phyloP scores from a whole-genome alignment of 2,113 vertebrate species.

The human region DNA sequence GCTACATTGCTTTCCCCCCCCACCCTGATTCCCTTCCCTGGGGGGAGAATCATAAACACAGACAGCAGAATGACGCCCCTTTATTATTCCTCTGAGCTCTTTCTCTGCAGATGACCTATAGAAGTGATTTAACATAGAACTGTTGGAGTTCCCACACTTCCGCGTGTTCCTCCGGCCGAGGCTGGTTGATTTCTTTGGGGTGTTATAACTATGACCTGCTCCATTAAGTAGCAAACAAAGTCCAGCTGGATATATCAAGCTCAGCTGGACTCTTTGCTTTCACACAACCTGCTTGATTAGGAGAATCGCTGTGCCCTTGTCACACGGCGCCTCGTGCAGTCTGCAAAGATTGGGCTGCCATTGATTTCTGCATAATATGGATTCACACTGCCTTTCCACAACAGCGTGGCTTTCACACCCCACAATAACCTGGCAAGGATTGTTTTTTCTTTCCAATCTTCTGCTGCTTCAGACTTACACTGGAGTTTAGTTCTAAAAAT shows the following conservation, averaged over 20 bases:
- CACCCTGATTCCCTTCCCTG: constrained; percentile 21
- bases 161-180: constrained; percentile 52
- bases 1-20: constrained; percentile 28
- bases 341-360: constrained; percentile 69
- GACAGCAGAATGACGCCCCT: constrained; percentile 57
- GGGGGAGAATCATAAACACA: constrained; percentile 59
- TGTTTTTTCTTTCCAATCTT: not conserved
- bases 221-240: constrained; percentile 81
- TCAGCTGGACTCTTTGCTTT: constrained; percentile 81
- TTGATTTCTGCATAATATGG: constrained; percentile 78
- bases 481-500: constrained; percentile 66
- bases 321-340: constrained; percentile 38
- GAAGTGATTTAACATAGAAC: constrained; percentile 71
- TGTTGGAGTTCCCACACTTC: constrained; percentile 70
- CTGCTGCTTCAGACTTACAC: not conserved
- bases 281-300: constrained; percentile 77
- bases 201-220: constrained; percentile 81
- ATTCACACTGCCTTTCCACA: constrained; percentile 74
- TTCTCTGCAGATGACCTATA: constrained; percentile 72
- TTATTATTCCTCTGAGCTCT: constrained; percentile 63
- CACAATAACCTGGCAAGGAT: constrained; percentile 71
- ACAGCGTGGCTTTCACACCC: constrained; percentile 70
- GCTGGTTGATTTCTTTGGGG: constrained; percentile 79
- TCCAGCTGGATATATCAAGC: constrained; percentile 79
- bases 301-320: constrained; percentile 77